Conservation (phyloP, 2,113 vertebrate species). For the Hippocampus barbouri region DNA sequence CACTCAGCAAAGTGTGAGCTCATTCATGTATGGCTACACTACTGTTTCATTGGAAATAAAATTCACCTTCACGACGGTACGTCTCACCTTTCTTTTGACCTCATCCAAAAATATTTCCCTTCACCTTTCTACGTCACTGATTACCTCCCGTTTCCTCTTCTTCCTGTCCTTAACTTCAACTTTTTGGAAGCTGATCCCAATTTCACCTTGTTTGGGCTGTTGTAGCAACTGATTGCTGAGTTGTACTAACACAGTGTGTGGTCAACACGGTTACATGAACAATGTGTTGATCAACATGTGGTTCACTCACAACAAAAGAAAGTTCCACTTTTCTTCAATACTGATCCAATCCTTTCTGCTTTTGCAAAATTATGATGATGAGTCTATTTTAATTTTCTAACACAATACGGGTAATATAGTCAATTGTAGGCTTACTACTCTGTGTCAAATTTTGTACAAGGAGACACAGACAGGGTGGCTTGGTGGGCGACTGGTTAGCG, state of each 20-base stretch:
- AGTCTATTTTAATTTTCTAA: no score
- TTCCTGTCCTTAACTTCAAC: background rate
- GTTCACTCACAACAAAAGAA: slow-evolving; percentile 21
- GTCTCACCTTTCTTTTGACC: slow-evolving; percentile 24
- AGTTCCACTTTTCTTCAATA: background rate
- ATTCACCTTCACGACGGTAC: slow-evolving; percentile 23
- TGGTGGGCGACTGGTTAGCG: no score
- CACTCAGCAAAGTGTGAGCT: slow-evolving; percentile 44
- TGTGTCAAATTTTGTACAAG: no score
- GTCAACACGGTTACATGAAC: slow-evolving; percentile 18
- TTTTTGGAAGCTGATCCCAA: background rate
- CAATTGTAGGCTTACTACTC: no score
- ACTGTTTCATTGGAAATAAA: slow-evolving; percentile 41
- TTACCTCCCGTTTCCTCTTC: slow-evolving; percentile 9
- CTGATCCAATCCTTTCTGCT: no score
- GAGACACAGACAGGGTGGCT: no score
- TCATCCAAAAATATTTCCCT: slow-evolving; percentile 32
- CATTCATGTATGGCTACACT: slow-evolving; percentile 33
- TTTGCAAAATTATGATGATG: no score
- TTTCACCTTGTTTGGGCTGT: background rate
- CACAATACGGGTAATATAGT: no score
- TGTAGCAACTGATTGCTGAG: slow-evolving; percentile 4
- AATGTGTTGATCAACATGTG: slow-evolving; percentile 32
- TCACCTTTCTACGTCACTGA: slow-evolving; percentile 26
- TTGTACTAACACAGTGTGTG: slow-evolving; percentile 38